Base-by-base conservation (phyloP, 2,113 vertebrate species). In the Misgurnus anguillicaudatus region DNA sequence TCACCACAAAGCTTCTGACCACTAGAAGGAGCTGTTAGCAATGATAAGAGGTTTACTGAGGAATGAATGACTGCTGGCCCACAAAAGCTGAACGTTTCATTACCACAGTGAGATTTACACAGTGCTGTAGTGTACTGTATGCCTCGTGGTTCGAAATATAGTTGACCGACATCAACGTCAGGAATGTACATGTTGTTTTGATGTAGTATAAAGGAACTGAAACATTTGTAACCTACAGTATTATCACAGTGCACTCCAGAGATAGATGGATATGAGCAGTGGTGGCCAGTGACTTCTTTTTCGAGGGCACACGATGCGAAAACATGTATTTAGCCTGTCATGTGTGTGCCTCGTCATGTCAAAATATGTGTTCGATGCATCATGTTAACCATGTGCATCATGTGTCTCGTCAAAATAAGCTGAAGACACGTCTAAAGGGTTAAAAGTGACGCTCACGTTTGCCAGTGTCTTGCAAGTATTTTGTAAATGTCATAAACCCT, bases 21-120 rank as follows among this genome's bases (percentile, higher is more conserved):
- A 88, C 89, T 91, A 92, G 91, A 88, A 88, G 92, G 90, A 86
- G 87, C 91, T 93, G 86, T 91, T 90, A 92, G 81, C 92, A 93
- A 88, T 73, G 87, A 39, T 79, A 89, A 73, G 67, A 85, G 45
- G 45, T 36, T 61, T 13, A 31, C 31, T 9, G 11, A 41, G 11
- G 48, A 38, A 55, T 75, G 48, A 38, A 55, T 75, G 75, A 61
- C 57, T 5, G 4, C 5, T 38, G 17, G 36, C 17, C 63, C 14
- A 53, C 14, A 64, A 48, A 71, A 7, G 3, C 31, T 67, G 55
- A 77, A 47, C 14, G 47, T 74, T 66, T 78, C 53, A 64, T 69
- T 51, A 10, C 6, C 53, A 7, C 24, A 31, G 24, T 31, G 6
- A 47, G 31, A 65, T 71, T 63, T 42, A 63, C 51, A 65, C 65